Conservation (phyloP, 2,797 vertebrate genomes). For the Dromococcyx pavoninus region DNA sequence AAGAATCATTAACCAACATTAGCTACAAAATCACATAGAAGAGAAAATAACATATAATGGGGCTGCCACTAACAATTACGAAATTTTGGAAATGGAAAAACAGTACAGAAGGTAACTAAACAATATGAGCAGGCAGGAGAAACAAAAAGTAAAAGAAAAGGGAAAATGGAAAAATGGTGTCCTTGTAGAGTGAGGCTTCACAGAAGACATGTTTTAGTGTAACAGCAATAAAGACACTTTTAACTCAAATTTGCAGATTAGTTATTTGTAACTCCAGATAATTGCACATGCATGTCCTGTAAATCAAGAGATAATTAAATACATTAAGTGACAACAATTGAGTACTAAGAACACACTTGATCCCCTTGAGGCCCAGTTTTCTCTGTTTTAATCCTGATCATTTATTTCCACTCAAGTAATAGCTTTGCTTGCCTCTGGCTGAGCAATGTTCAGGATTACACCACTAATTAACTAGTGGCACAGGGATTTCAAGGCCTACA, state of each 20-base stretch:
- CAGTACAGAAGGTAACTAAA: neutral
- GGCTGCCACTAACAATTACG: neutral
- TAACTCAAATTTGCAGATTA: neutral
- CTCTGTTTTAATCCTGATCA: conserved; percentile 2
- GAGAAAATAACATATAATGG: neutral
- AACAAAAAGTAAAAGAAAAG: neutral
- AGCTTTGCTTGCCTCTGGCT: conserved; percentile 10
- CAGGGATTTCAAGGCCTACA: neutral
- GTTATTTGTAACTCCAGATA: neutral
- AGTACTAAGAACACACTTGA: conserved; percentile 14
- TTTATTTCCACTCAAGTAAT: conserved; percentile 37
- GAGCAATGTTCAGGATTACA: conserved; percentile 11
- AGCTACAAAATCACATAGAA: neutral
- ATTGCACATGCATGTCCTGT: neutral
- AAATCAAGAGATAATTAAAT: conserved; percentile 27
- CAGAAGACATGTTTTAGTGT: neutral
- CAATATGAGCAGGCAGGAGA: neutral
- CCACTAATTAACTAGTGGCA: conserved; percentile 39
- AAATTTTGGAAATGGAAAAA: neutral
- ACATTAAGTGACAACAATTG: conserved; percentile 16
- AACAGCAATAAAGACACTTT: neutral
- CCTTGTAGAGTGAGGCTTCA: neutral
- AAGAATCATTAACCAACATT: neutral
- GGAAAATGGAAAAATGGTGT: neutral
- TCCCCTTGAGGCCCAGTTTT: neutral